Conservation (phyloP, 1,140 invertebrate species). For the Amphibalanus amphitrite region DNA sequence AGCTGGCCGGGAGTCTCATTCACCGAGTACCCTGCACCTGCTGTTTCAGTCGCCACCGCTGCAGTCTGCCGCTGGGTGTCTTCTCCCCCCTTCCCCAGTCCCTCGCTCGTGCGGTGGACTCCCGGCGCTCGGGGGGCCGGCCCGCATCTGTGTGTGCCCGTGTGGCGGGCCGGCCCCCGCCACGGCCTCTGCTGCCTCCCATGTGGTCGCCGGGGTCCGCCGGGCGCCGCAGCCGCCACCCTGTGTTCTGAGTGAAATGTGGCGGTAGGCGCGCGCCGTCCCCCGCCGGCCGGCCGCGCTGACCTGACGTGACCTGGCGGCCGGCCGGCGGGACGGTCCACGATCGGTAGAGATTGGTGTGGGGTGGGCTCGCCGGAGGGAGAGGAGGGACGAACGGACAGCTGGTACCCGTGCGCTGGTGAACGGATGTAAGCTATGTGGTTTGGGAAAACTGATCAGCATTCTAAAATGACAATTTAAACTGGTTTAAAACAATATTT, state of each 20-base stretch:
- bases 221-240: background rate
- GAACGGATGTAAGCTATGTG: background rate
- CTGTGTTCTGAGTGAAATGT: background rate
- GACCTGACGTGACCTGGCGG: background rate
- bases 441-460: background rate
- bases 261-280: too few relatives aligned
- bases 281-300: too few relatives aligned
- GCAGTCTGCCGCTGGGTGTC: too few relatives aligned
- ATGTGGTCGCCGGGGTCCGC: background rate
- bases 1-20: too few relatives aligned
- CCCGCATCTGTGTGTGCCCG: background rate
- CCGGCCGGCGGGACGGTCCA: too few relatives aligned
- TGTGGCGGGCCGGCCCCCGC: too few relatives aligned
- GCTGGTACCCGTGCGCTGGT: background rate
- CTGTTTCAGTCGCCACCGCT: background rate
- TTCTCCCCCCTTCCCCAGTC: background rate
- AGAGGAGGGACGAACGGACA: background rate
- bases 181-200: background rate
- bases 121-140: too few relatives aligned
- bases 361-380: too few relatives aligned
- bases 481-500: too few relatives aligned
- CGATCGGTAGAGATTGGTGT: background rate
- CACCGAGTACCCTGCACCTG: background rate
- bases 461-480: background rate
- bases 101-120: background rate